Percentiles rank a stretch among this genome's conserved stretches.
Evolutionary conservation across 2,888 invertebrate genomes (phyloP).

Genomic region (Ectropis crepuscularia): DNA sequence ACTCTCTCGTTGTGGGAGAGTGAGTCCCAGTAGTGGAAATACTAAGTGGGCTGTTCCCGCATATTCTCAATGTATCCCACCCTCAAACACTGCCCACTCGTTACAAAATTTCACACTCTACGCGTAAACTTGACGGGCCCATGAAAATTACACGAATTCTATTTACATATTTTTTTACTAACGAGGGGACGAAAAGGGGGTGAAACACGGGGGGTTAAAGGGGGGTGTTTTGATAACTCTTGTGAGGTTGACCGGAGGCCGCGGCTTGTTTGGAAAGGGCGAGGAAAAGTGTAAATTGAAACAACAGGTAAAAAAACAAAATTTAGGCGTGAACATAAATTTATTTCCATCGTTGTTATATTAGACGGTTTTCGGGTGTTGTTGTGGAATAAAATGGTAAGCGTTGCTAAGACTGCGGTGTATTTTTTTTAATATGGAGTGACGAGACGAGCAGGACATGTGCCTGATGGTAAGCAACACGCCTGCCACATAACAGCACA

Average conservation of each 20-base stretch:
- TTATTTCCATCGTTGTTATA: conserved; percentile 2
- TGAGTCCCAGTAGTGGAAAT: not conserved
- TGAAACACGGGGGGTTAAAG: too few relatives aligned
- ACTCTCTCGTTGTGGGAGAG: not conserved
- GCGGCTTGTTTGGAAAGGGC: conserved; percentile 10
- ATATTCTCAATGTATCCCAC: conserved; percentile 20
- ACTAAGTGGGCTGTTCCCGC: not conserved
- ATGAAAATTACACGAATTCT: conserved; percentile 48
- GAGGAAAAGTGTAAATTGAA: conserved; percentile 14
- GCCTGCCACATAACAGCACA: too few relatives aligned
- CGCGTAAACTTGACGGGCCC: conserved; percentile 41
- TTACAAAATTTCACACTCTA: conserved; percentile 50
- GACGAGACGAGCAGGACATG: too few relatives aligned
- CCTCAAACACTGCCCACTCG: conserved; percentile 44
- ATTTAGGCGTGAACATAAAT: conserved; percentile 6
- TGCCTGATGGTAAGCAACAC: too few relatives aligned
- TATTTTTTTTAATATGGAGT: too few relatives aligned
- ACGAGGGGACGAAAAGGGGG: conserved; percentile 21
- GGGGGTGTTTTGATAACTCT: conserved; percentile 20
- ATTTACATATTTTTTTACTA: conserved; percentile 41
- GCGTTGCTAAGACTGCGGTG: too few relatives aligned
- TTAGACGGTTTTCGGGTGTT: too few relatives aligned
- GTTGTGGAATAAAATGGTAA: too few relatives aligned
- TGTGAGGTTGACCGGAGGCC: conserved; percentile 14
- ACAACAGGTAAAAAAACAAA: conserved; percentile 18